These are phyloP conservation scores for Camponotus fellah DNA, from an alignment of 2,888 invertebrate species.

Conservation along the genomic window DNA sequence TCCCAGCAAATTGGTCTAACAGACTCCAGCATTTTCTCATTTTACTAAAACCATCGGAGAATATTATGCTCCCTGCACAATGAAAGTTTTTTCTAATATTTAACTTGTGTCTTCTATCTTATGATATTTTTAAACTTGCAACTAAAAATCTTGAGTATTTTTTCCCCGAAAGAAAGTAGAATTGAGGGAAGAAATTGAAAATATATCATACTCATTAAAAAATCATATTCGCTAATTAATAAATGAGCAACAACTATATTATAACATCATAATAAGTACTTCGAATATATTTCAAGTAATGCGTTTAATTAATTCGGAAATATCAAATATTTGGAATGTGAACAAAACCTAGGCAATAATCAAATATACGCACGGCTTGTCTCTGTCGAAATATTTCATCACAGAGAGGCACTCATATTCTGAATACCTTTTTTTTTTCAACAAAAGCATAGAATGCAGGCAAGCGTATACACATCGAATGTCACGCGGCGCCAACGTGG, in stretches of 20 bases:
- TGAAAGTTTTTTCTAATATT: slow-evolving; percentile 43
- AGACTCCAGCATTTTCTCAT: slow-evolving; percentile 25
- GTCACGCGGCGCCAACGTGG: slow-evolving; percentile 40
- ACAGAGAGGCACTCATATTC: slow-evolving; percentile 35
- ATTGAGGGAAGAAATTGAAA: not conserved
- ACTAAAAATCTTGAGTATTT: not conserved
- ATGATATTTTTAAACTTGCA: not conserved
- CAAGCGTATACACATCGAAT: slow-evolving; percentile 50
- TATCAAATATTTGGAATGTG: not conserved
- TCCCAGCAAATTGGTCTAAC: not conserved
- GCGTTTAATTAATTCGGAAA: slow-evolving; percentile 20
- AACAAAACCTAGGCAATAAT: not conserved
- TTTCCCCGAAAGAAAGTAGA: not conserved
- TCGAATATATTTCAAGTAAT: slow-evolving; percentile 7
- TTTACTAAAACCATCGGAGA: slow-evolving; percentile 40
- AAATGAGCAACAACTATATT: not conserved
- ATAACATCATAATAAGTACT: not conserved
- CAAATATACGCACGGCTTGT: slow-evolving; percentile 20
- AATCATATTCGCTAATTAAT: not conserved
- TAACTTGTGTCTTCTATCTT: slow-evolving; percentile 22
- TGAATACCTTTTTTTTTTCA: slow-evolving; percentile 35
- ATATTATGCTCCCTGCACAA: slow-evolving; percentile 27
- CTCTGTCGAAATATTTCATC: slow-evolving; percentile 43
- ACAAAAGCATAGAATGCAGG: slow-evolving; percentile 32
- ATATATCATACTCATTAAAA: not conserved